phyloP scores from a whole-genome alignment of 2,888 invertebrate genomes.

The Lepetodrilus schrolli region DNA sequence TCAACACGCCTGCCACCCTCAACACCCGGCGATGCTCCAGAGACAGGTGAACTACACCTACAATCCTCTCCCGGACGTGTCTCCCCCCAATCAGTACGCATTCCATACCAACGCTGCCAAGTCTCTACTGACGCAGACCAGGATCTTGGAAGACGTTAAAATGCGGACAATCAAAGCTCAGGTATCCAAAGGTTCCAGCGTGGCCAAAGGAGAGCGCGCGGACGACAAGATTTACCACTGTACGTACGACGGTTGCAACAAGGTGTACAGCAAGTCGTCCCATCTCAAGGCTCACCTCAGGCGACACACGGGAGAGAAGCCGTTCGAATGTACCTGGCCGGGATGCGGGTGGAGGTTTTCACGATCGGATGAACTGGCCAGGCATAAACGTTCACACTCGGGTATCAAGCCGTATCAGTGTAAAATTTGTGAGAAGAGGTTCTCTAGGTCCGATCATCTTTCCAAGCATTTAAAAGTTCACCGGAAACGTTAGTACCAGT shows the following conservation, averaged over 20 bases:
- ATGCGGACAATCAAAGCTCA: conserved; percentile 44
- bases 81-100: not conserved
- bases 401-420: conserved; percentile 95
- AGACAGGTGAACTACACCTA: not conserved
- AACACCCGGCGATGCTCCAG: not conserved
- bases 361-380: conserved; percentile 92
- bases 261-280: conserved; percentile 97
- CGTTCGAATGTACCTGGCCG: conserved; percentile 79
- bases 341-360: conserved; percentile 95
- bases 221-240: conserved; percentile 81
- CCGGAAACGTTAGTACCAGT: conserved; percentile 61
- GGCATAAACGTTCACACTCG: conserved; percentile 95
- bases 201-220: conserved; percentile 45
- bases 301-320: conserved; percentile 88
- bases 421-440: conserved; percentile 89
- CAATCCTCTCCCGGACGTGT: not conserved
- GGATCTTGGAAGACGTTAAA: conserved; percentile 51
- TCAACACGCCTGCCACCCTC: not conserved
- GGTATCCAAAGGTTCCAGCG: conserved; percentile 37
- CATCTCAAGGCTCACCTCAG: conserved; percentile 96
- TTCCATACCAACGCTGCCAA: conserved; percentile 37
- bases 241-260: conserved; percentile 82
- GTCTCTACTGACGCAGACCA: conserved; percentile 52
- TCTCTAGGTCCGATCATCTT: conserved; percentile 94
- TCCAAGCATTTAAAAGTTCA: conserved; percentile 88